Evolutionary conservation across 2,888 invertebrate genomes (phyloP).

Genomic region (Leptarthrus brevirostris): DNA sequence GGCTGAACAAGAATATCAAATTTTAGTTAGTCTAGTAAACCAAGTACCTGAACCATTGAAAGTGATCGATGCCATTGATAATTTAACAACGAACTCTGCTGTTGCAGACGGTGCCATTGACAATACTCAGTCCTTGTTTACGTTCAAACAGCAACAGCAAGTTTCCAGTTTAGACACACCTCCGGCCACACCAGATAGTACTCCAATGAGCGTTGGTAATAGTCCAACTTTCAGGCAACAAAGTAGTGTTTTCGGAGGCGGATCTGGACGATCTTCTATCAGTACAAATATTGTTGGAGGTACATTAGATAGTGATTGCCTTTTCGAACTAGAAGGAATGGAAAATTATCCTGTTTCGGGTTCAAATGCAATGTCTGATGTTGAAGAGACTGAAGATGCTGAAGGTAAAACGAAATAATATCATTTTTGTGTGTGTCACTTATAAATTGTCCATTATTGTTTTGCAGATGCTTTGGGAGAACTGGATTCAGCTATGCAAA

Average conservation of each 20-base stretch:
- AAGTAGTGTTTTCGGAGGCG: slow-evolving; percentile 49
- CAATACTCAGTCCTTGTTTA: slow-evolving; percentile 44
- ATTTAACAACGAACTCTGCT: slow-evolving; percentile 41
- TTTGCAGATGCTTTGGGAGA: slow-evolving; percentile 63
- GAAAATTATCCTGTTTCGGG: slow-evolving; percentile 56
- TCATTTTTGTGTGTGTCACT: slow-evolving; percentile 12
- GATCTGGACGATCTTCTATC: not conserved
- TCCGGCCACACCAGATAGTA: slow-evolving; percentile 66
- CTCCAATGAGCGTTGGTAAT: slow-evolving; percentile 67
- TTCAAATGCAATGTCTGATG: slow-evolving; percentile 68
- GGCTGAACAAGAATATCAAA: slow-evolving; percentile 78
- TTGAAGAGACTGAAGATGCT: slow-evolving; percentile 79
- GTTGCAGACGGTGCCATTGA: slow-evolving; percentile 38
- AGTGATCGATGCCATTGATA: slow-evolving; percentile 59
- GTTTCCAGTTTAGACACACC: slow-evolving; percentile 66
- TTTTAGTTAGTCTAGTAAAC: slow-evolving; percentile 70
- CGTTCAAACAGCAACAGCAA: slow-evolving; percentile 53
- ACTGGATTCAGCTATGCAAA: slow-evolving; percentile 62
- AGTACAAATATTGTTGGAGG: slow-evolving; percentile 49
- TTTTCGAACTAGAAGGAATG: slow-evolving; percentile 81
- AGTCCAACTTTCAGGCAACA: slow-evolving; percentile 66
- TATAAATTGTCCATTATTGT: not conserved
- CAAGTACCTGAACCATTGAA: slow-evolving; percentile 61
- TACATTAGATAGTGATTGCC: slow-evolving; percentile 74
- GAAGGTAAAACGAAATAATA: slow-evolving; percentile 71